Evolutionary conservation across 2,888 invertebrate species (phyloP).

Genomic region (Cosmorhoe ocellata): DNA sequence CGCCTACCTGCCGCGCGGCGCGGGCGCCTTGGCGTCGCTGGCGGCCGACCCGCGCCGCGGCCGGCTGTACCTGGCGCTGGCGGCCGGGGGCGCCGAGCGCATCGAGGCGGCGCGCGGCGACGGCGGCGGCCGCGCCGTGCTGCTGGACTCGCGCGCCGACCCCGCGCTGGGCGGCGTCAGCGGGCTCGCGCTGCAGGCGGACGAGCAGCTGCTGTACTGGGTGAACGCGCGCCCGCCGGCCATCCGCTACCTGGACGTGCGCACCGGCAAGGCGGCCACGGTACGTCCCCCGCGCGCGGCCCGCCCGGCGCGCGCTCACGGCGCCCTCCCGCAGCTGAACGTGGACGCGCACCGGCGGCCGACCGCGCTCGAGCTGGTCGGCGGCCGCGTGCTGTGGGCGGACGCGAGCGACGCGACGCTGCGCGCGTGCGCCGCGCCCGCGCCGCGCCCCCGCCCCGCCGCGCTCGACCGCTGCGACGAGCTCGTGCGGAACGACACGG

Average conservation of each 20-base stretch:
- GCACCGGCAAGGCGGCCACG: slow-evolving; percentile 51
- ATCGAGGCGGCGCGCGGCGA: slow-evolving; percentile 86
- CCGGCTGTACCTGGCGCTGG: slow-evolving; percentile 82
- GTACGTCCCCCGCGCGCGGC: slow-evolving; percentile 36
- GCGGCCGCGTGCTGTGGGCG: slow-evolving; percentile 85
- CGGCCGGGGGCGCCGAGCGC: slow-evolving; percentile 58
- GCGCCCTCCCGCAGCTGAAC: too few relatives aligned
- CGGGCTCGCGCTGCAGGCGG: slow-evolving; percentile 81
- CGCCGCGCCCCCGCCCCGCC: slow-evolving; percentile 70
- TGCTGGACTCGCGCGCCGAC: slow-evolving; percentile 45
- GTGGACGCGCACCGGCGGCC: slow-evolving; percentile 71
- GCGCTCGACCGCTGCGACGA: slow-evolving; percentile 7
- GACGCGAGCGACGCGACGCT: slow-evolving; percentile 84
- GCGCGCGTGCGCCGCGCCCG: slow-evolving; percentile 83
- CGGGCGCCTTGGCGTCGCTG: slow-evolving; percentile 84
- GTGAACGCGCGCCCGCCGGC: slow-evolving; percentile 63
- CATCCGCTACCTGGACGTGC: slow-evolving; percentile 84
- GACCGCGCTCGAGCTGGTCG: slow-evolving; percentile 86
- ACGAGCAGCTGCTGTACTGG: slow-evolving; percentile 87
- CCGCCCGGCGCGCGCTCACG: background rate
- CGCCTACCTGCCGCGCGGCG: slow-evolving; percentile 82
- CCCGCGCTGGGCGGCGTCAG: slow-evolving; percentile 54
- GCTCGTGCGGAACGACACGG: slow-evolving; percentile 84
- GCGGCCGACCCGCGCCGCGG: slow-evolving; percentile 87
- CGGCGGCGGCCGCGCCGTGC: slow-evolving; percentile 74